Evolutionary conservation across 1,140 invertebrate species (phyloP).

Genomic region (Caerostris darwini): DNA sequence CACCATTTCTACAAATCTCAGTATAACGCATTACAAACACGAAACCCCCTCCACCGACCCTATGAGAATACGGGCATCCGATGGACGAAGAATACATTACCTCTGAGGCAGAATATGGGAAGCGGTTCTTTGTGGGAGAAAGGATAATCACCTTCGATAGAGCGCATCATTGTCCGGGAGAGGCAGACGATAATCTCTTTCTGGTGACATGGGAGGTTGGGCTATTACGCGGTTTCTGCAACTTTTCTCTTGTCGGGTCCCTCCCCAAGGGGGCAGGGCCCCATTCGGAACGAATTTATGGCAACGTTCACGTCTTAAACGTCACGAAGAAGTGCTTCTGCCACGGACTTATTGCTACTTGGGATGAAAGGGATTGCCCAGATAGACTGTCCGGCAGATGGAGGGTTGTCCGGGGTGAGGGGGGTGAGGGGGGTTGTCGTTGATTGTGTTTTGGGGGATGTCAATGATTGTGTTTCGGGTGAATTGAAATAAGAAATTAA

Average conservation of each 20-base stretch:
- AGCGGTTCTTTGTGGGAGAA: not conserved
- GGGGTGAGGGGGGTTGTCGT: too few species aligned
- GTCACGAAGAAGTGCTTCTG: not conserved
- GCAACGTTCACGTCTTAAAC: conserved; percentile 60
- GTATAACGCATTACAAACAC: too few species aligned
- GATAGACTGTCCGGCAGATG: not conserved
- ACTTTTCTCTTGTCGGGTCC: not conserved
- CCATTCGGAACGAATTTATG: conserved; percentile 50
- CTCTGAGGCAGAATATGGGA: not conserved
- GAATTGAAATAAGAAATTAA: too few species aligned
- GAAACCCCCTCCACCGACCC: too few species aligned
- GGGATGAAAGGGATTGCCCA: not conserved
- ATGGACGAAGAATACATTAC: not conserved
- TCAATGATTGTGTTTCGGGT: too few species aligned
- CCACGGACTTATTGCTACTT: conserved; percentile 38
- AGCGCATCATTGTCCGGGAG: not conserved
- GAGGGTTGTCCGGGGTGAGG: too few species aligned
- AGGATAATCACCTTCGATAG: conserved; percentile 8
- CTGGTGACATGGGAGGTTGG: not conserved
- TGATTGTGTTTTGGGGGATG: too few species aligned
- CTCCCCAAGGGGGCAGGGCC: not conserved
- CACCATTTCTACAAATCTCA: too few species aligned
- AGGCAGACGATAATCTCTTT: not conserved
- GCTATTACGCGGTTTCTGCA: conserved; percentile 9
- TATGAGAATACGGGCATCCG: too few species aligned